Percentiles rank a stretch among this genome's conserved stretches.
Conservation (phyloP, 2,888 invertebrate genomes). For the Acronicta alni region DNA sequence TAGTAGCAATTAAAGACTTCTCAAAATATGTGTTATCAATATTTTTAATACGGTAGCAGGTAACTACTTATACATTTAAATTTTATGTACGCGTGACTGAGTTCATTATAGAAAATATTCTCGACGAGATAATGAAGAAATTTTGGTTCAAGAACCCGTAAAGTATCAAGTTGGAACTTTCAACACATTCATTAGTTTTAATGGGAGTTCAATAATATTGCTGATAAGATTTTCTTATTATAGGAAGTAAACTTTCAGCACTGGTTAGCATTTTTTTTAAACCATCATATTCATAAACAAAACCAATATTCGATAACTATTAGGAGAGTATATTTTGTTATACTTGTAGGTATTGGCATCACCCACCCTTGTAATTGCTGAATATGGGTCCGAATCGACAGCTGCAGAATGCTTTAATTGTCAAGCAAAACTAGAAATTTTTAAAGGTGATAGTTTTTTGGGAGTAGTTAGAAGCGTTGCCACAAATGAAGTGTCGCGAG, state of each 20-base stretch:
- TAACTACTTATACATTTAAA: constrained; percentile 85
- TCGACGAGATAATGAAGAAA: constrained; percentile 74
- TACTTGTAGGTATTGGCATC: background rate
- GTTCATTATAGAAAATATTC: constrained; percentile 81
- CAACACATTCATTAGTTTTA: constrained; percentile 7
- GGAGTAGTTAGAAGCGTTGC: constrained; percentile 17
- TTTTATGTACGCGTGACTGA: constrained; percentile 85
- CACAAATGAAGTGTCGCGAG: constrained; percentile 59
- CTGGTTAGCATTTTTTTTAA: background rate
- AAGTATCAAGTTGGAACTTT: constrained; percentile 2
- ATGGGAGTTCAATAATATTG: background rate
- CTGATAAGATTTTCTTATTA: background rate
- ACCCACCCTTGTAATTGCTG: background rate
- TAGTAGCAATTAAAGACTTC: constrained; percentile 83
- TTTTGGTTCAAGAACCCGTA: constrained; percentile 32
- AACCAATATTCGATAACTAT: background rate
- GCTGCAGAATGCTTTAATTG: too few relatives aligned
- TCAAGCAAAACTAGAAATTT: background rate
- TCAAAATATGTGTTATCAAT: constrained; percentile 86
- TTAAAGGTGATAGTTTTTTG: background rate
- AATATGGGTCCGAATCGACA: too few relatives aligned
- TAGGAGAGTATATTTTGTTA: too few relatives aligned
- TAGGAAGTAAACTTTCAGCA: background rate
- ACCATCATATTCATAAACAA: background rate
- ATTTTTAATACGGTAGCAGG: constrained; percentile 88